Conservation (phyloP, 2,113 vertebrate genomes). For the Cisticola juncidis region DNA sequence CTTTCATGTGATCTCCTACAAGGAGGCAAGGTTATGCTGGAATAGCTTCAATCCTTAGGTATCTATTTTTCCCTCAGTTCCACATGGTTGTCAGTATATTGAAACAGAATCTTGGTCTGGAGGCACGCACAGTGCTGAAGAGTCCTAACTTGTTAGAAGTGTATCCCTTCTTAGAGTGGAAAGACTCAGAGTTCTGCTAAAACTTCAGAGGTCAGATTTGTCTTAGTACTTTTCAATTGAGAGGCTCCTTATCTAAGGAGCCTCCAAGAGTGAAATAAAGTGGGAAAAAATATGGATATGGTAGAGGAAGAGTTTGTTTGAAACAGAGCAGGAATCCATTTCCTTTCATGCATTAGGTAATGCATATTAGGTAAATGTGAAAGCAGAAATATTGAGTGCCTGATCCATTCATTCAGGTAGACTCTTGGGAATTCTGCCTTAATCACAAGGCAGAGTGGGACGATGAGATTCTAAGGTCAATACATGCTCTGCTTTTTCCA, state of each 20-base stretch:
- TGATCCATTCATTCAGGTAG: not conserved
- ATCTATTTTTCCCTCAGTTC: not conserved
- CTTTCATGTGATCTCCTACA: not conserved
- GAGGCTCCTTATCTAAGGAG: not conserved
- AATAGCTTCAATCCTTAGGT: not conserved
- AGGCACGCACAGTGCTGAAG: not conserved
- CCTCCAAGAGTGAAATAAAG: not conserved
- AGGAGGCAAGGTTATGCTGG: not conserved
- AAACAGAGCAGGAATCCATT: not conserved
- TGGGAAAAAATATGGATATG: not conserved
- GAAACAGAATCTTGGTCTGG: not conserved
- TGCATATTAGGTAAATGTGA: not conserved
- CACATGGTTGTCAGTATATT: not conserved
- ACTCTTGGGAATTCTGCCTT: not conserved
- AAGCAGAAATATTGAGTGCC: not conserved
- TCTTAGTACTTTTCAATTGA: not conserved
- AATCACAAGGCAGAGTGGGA: not conserved
- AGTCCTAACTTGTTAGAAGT: not conserved
- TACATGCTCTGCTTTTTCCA: not conserved
- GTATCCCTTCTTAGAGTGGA: not conserved
- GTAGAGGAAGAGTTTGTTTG: not conserved
- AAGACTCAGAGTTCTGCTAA: not conserved
- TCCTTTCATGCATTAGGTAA: not conserved
- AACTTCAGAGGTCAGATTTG: not conserved
- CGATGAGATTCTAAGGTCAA: not conserved